Base-by-base conservation (phyloP, 2,113 vertebrate genomes). In the Colius striatus region DNA sequence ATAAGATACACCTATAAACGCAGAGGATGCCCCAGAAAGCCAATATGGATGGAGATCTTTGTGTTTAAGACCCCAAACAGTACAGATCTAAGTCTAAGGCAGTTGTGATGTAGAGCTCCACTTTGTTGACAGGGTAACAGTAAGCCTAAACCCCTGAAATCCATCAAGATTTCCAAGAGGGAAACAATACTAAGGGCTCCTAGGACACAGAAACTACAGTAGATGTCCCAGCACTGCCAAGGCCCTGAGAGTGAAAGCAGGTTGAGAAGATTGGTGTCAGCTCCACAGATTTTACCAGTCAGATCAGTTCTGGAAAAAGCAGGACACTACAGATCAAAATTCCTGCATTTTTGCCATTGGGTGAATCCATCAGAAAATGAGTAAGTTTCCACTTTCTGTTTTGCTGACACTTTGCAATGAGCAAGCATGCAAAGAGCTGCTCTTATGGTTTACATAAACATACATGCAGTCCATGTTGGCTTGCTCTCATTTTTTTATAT, bases 11-110 rank as follows among this genome's bases (percentile, higher is more conserved):
- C 38, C 10, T 27, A 9, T 5, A 60, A 2, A 0, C 2, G n/a
- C 60, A 90, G 14, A 3, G 5, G 29, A 8, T 68, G 27, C 22
- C 60, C 82, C 41, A 66, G 55, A 60, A 91, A 91, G 47, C 50
- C 5, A 4, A 0, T 6, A 27, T 0, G 4, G 68, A 55, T 45
- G 32, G 57, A 87, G 12, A 71, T 13, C 13, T 26, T 4, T 1
- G 0, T 5, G 25, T 32, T 94, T 71, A 65, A 55, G 20, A 14
- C 38, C 23, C n/a, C 21, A 63, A 67, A 81, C 15, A 34, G 27
- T 72, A 92, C 3, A 75, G 32, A 54, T 34, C 17, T 48, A 26
- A 84, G 84, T 6, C 20, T 22, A 80, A 65, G 38, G 47, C 30
- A 91, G 19, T 2, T 4, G 0, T 21, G 36, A 79, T 17, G 17